Conservation (phyloP, 1,140 invertebrate genomes). For the Zaprionus gabonicus region DNA sequence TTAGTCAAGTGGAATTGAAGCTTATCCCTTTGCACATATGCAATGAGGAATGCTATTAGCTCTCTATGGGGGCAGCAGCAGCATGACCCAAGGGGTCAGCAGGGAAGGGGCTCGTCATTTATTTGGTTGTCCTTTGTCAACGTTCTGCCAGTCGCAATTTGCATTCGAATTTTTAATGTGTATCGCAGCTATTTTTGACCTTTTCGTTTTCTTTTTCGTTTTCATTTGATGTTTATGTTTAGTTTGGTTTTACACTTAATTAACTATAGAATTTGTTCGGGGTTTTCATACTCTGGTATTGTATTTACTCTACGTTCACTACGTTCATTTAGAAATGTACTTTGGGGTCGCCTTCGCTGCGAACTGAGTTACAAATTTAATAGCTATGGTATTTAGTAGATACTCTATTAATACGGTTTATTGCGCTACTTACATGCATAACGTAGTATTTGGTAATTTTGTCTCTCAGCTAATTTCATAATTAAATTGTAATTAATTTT, state of each 20-base stretch:
- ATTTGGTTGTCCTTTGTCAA: conserved; percentile 45
- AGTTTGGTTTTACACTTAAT: conserved; percentile 49
- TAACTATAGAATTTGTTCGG: conserved; percentile 24
- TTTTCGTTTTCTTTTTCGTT: conserved; percentile 57
- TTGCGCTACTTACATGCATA: conserved; percentile 77
- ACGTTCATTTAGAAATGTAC: conserved; percentile 72
- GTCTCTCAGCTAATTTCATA: conserved; percentile 20
- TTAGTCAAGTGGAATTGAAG: conserved; percentile 43
- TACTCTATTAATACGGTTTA: conserved; percentile 50
- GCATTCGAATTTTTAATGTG: conserved; percentile 64
- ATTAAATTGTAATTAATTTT: conserved; percentile 60
- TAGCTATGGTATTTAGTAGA: conserved; percentile 37
- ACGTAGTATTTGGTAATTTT: conserved; percentile 43
- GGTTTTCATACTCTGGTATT: conserved; percentile 1
- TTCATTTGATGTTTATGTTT: conserved; percentile 38
- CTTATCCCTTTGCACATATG: conserved; percentile 58
- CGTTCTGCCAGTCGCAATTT: conserved; percentile 50
- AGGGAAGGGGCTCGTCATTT: conserved; percentile 34
- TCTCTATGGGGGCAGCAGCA: conserved; percentile 9
- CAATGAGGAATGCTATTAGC: background rate
- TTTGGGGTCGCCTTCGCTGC: conserved; percentile 46
- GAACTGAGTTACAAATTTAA: conserved; percentile 42
- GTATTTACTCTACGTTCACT: conserved; percentile 57
- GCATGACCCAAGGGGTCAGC: background rate
- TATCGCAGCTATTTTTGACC: conserved; percentile 84